Conservation (phyloP, 2,113 vertebrate species). For the Climacteris rufus region DNA sequence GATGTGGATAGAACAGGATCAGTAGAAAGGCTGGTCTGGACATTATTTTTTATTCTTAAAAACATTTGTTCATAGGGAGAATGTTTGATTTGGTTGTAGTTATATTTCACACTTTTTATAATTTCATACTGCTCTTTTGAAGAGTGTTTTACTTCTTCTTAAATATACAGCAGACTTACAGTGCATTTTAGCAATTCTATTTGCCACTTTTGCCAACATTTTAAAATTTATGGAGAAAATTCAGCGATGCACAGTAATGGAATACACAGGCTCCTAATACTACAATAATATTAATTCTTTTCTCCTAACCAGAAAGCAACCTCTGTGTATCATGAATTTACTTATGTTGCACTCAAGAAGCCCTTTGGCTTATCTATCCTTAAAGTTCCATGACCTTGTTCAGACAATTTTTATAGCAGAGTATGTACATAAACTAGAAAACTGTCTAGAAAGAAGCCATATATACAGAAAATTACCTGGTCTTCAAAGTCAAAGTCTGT, state of each 20-base stretch:
- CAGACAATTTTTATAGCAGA: not conserved
- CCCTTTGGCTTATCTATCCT: not conserved
- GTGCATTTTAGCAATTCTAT: not conserved
- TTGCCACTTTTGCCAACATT: not conserved
- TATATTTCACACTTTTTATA: not conserved
- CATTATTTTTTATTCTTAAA: not conserved
- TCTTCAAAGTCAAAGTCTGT: slow-evolving; percentile 81
- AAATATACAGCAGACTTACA: not conserved
- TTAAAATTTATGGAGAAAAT: not conserved
- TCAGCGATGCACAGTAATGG: not conserved
- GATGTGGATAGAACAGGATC: not conserved
- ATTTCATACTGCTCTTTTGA: not conserved
- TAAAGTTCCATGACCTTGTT: not conserved
- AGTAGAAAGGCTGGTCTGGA: not conserved
- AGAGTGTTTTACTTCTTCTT: not conserved
- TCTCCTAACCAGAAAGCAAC: not conserved
- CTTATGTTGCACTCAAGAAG: not conserved
- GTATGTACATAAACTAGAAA: not conserved
- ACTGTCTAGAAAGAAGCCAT: not conserved
- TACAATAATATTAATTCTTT: not conserved
- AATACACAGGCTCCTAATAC: not conserved
- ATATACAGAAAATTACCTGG: slow-evolving; percentile 76
- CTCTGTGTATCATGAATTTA: not conserved
- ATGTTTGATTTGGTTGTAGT: not conserved
- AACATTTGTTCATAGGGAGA: not conserved